phyloP scores from a whole-genome alignment of 2,113 vertebrate genomes.

The Carettochelys insculpta region DNA sequence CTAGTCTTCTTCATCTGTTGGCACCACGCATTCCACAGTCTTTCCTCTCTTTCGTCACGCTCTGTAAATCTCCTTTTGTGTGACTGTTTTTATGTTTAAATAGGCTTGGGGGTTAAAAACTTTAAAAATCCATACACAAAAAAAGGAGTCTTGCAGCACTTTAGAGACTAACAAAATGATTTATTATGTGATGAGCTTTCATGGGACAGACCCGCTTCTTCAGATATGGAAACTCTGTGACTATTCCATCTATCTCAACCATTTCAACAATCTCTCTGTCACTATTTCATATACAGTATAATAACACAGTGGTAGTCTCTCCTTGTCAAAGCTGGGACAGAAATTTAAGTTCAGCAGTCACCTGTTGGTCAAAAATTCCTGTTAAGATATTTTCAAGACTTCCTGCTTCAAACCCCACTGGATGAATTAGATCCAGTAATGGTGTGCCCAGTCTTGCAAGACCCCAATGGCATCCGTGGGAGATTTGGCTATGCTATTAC shows the following conservation, averaged over 20 bases:
- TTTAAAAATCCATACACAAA: conserved; percentile 48
- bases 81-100: conserved; percentile 38
- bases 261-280: too few species aligned
- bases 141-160: too few species aligned
- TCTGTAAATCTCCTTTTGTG: conserved; percentile 38
- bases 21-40: background rate
- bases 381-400: background rate
- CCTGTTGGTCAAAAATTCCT: background rate
- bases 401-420: background rate
- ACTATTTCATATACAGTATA: background rate
- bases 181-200: too few species aligned
- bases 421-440: background rate
- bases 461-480: background rate
- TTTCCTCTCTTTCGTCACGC: conserved; percentile 34
- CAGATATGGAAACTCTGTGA: too few species aligned
- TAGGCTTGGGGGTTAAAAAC: conserved; percentile 25
- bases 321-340: background rate
- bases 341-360: conserved; percentile 31
- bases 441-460: background rate
- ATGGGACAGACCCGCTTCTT: too few species aligned
- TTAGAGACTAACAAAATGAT: too few species aligned
- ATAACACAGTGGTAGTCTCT: background rate
- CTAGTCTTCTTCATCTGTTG: fast-evolving
- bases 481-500: background rate
- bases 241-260: too few species aligned